These are phyloP conservation scores for Limosa lapponica DNA, from an alignment of 2,797 vertebrate species.

Conservation along the genomic window DNA sequence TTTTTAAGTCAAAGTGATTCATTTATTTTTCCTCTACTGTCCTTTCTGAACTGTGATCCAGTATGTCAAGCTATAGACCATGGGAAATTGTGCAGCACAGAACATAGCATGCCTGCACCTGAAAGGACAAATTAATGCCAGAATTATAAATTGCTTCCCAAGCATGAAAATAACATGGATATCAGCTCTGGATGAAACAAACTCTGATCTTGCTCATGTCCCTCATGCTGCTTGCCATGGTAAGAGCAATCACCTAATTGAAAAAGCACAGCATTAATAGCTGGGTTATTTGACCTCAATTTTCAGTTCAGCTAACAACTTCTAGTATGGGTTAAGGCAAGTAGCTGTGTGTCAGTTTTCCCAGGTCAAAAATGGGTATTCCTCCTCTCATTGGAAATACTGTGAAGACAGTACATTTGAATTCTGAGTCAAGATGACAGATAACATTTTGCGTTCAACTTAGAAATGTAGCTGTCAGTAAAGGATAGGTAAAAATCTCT, in stretches of 20 bases:
- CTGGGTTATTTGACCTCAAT: background rate
- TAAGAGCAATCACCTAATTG: background rate
- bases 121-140: constrained; percentile 26
- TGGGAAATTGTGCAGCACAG: background rate
- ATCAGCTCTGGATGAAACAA: background rate
- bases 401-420: background rate
- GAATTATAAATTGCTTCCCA: background rate
- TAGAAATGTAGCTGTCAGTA: background rate
- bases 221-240: background rate
- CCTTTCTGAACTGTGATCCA: background rate
- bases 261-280: background rate
- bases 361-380: background rate
- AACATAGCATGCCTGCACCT: background rate
- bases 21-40: background rate
- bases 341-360: background rate
- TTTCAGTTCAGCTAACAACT: background rate
- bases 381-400: background rate
- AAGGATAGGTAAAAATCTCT: background rate
- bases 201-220: background rate
- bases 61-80: background rate
- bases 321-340: background rate
- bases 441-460: background rate
- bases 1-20: background rate
- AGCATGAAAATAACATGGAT: background rate
- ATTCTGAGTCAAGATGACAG: background rate